Evolutionary conservation across 1,140 invertebrate genomes (phyloP), one percentile per base, ranked within the genome.

Genomic region (Psilanteris sp.): DNA sequence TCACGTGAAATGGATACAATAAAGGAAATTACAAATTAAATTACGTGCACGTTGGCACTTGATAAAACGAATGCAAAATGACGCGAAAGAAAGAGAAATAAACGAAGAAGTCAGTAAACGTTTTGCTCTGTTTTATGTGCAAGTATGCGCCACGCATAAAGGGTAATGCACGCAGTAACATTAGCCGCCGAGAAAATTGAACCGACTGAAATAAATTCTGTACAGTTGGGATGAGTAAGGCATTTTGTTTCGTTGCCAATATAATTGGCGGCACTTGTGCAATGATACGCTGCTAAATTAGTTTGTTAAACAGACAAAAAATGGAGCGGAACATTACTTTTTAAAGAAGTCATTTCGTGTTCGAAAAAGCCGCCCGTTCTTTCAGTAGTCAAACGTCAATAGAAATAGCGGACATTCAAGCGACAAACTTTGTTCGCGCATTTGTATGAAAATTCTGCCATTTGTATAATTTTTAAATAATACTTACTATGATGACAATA

Each of bases 151-250:
- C 15, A 20, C 26, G 22, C 32, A 24, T 24, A 37, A 37, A 52
- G 22, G 48, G 32, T 16, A 22, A 50, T 50, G 29, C 29, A 15
- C 10, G 24, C n/a, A 26, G 9, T 54, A 54, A 39, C 24, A 16
- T 54, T 52, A 39, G 24, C 34, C 14, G 50, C 9, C 2, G 34
- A 54, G 50, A 10, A 54, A 54, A 54, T 39, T 39, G 34, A 54
- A 54, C 29, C 4, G 44, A 24, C 36, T 55, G 52, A 44, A 44
- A 59, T 59, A 59, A 59, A 59, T 44, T 59, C 34, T 26, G n/a
- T n/a, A 18, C 4, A n/a, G 11, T 34, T 43, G 26, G 27, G 14
- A 39, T 27, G 15, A 41, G 36, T 37, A 14, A 57, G 16, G 24
- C 8, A 16, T 43, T 41, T 20, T 10, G 37, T 24, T 57, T 1